Conservation (phyloP, 2,888 invertebrate species). For the Stenodema calcarata region DNA sequence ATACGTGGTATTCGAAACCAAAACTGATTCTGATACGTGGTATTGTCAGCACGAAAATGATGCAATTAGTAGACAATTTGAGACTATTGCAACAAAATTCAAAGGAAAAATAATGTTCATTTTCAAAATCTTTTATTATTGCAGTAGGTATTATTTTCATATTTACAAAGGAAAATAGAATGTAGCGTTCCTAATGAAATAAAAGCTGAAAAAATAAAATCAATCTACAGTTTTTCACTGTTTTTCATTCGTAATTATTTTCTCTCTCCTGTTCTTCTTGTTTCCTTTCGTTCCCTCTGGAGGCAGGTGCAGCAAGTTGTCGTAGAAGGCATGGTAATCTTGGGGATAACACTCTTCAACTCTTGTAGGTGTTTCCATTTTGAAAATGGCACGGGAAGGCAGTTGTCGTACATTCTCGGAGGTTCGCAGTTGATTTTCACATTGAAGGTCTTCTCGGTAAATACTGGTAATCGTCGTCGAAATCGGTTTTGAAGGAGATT, state of each 20-base stretch:
- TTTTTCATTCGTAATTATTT: background rate
- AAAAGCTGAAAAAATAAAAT: background rate
- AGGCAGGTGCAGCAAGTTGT: background rate
- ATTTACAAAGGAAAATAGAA: background rate
- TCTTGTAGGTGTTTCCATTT: too few species aligned
- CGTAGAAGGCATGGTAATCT: too few species aligned
- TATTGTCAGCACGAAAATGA: too few species aligned
- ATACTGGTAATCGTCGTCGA: background rate
- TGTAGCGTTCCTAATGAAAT: background rate
- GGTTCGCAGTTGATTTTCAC: background rate
- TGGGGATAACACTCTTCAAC: too few species aligned
- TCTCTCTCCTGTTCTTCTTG: background rate
- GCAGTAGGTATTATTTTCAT: background rate
- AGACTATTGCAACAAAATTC: too few species aligned
- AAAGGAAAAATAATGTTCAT: too few species aligned
- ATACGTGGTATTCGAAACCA: too few species aligned
- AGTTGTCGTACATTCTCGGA: background rate
- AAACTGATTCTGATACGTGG: too few species aligned
- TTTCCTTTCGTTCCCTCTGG: background rate
- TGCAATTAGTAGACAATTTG: too few species aligned
- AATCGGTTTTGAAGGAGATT: background rate
- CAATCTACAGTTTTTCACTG: background rate
- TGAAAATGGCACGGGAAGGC: background rate
- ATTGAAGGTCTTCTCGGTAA: background rate
- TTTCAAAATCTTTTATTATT: background rate